Conservation (phyloP, 2,888 invertebrate genomes). For the Helicoverpa assulta region DNA sequence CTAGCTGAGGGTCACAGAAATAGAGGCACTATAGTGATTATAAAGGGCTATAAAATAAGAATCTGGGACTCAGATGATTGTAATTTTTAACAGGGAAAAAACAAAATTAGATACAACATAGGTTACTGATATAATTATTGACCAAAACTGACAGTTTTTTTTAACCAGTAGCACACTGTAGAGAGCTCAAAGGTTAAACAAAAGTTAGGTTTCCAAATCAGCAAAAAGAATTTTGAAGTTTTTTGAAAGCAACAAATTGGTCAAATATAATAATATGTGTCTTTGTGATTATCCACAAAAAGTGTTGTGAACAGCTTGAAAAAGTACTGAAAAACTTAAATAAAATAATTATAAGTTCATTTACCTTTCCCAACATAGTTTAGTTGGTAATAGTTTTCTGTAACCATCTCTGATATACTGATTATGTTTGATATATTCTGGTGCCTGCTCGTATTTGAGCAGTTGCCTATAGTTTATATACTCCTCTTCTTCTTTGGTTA, state of each 20-base stretch:
- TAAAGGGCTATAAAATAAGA: too few species aligned
- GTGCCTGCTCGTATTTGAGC: conserved; percentile 91
- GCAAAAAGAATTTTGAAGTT: not conserved
- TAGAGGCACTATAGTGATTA: too few species aligned
- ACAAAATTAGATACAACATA: too few species aligned
- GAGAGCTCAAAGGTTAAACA: too few species aligned
- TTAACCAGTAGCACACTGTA: too few species aligned
- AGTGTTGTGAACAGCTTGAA: not conserved
- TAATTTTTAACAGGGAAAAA: too few species aligned
- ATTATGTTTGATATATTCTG: conserved; percentile 96
- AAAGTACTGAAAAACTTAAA: not conserved
- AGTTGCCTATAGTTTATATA: conserved; percentile 86
- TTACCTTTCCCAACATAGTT: conserved; percentile 96
- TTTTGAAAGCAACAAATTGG: not conserved
- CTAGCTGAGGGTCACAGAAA: too few species aligned
- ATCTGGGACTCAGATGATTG: too few species aligned
- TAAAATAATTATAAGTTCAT: conserved; percentile 11
- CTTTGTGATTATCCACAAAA: not conserved
- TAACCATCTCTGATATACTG: conserved; percentile 96
- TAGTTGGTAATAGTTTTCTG: conserved; percentile 94
- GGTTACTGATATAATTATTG: too few species aligned
- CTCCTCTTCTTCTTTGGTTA: conserved; percentile 85
- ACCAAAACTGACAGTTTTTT: too few species aligned
- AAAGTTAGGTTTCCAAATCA: too few species aligned
- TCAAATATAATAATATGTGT: not conserved